Base-by-base conservation (phyloP, 2,888 invertebrate species). In the Ochropleura leucogaster region DNA sequence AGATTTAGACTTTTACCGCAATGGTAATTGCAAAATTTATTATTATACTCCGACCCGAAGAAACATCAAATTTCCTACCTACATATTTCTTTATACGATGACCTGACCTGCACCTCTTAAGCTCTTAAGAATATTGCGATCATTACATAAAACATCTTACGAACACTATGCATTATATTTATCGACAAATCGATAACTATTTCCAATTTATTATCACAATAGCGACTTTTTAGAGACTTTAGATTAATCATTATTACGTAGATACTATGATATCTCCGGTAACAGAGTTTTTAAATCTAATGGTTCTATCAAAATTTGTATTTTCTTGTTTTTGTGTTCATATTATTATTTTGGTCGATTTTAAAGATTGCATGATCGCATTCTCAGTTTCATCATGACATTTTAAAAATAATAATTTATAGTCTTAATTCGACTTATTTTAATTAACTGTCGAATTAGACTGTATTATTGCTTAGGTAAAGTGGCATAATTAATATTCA, bases 171-270 rank as follows among this genome's bases (percentile, higher is more conserved):
- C 10, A 59, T 68, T 64, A 6, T n/a, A 12, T 42, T 65, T 16
- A 42, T 63, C 47, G 47, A 30, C 1, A 40, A 66, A 66, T 55
- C 14, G 18, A 68, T 62, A 55, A 67, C 9, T 51, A 30, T 14
- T 42, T 49, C 4, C 55, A 67, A 78, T 80, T 80, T 63, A 57
- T 62, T 8, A 40, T 42, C 20, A 67, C 66, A 74, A 81, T 69
- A 64, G 51, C 9, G 9, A 64, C 20, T 55, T 74, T 80, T 67
- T 12, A 30, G 30, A n/a, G 30, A 47, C 20, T 51, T 59, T n/a
- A 40, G 16, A 80, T 74, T 64, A 49, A 42, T 55, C 8, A 40
- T 53, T 49, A 40, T 67, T 62, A 67, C 40, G 12, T 74, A 55
- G 44, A n/a, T 7, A 30, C 8, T 51, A 60, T 40, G n/a, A 20